Conservation (phyloP, 2,797 vertebrate genomes). For the Octomys mimax region DNA sequence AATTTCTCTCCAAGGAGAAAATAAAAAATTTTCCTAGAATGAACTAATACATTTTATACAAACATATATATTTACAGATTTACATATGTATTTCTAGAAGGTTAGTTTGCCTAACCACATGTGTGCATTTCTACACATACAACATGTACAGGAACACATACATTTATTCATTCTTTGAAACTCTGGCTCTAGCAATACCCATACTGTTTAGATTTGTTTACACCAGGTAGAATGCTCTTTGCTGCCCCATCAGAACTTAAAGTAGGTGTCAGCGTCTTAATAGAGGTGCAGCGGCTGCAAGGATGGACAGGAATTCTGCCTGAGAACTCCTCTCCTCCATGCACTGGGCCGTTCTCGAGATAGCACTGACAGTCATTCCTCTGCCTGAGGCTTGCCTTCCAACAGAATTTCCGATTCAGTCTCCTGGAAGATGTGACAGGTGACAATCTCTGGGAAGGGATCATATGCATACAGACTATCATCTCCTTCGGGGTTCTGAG, state of each 20-base stretch:
- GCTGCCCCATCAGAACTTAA: slow-evolving; percentile 16
- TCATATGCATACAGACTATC: background rate
- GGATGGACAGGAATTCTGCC: background rate
- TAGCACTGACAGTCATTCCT: slow-evolving; percentile 31
- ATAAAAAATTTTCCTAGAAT: slow-evolving; percentile 19
- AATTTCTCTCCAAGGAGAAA: slow-evolving; percentile 16
- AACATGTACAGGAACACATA: background rate
- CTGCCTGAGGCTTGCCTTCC: slow-evolving; percentile 57
- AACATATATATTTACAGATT: background rate
- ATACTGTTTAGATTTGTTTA: background rate
- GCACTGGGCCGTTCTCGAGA: background rate
- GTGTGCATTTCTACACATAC: background rate
- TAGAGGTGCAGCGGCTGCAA: background rate
- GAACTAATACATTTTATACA: background rate
- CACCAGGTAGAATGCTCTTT: background rate
- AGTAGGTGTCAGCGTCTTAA: slow-evolving; percentile 3
- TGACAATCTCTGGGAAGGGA: slow-evolving; percentile 66
- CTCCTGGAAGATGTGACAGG: slow-evolving; percentile 67
- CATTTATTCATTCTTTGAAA: slow-evolving; percentile 29
- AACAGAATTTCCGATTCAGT: slow-evolving; percentile 51
- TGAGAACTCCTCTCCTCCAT: background rate
- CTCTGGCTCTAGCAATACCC: background rate
- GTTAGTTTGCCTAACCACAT: background rate
- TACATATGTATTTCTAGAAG: background rate
- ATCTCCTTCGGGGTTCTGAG: background rate